Percentiles rank a stretch among this genome's conserved stretches.
Conservation (phyloP, 1,140 invertebrate genomes). For the Grapholita molesta region DNA sequence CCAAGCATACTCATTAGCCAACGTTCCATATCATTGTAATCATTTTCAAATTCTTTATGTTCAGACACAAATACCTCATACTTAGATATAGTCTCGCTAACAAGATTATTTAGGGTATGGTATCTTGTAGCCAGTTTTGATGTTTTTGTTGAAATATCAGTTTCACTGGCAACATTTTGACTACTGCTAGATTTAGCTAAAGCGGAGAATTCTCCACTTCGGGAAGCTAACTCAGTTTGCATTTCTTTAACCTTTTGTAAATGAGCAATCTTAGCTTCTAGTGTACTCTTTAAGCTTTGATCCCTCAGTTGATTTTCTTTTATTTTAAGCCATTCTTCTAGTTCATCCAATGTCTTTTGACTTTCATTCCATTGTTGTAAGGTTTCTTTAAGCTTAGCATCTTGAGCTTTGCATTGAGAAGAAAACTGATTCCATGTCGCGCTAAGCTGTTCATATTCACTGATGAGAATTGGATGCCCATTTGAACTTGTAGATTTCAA, state of each 20-base stretch:
- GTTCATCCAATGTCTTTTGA: conserved; percentile 85
- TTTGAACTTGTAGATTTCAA: conserved; percentile 87
- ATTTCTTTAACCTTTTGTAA: conserved; percentile 87
- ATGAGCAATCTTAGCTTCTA: conserved; percentile 89
- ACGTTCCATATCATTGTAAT: conserved; percentile 86
- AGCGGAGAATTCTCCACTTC: conserved; percentile 84
- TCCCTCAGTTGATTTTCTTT: conserved; percentile 93
- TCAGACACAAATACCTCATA: conserved; percentile 93
- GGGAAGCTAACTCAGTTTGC: conserved; percentile 85
- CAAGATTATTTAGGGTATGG: conserved; percentile 89
- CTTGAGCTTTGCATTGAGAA: conserved; percentile 82
- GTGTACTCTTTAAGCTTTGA: conserved; percentile 91
- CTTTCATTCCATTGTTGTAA: conserved; percentile 89
- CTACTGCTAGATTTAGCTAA: conserved; percentile 84
- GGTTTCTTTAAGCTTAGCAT: conserved; percentile 84
- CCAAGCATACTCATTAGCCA: conserved; percentile 86
- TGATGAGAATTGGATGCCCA: conserved; percentile 87
- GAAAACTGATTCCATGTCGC: conserved; percentile 88
- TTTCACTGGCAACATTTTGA: conserved; percentile 86
- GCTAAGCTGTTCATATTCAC: conserved; percentile 87
- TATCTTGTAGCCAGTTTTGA: conserved; percentile 91
- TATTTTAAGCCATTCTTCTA: conserved; percentile 91
- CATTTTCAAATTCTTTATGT: conserved; percentile 89
- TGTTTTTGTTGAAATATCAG: conserved; percentile 86
- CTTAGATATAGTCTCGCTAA: conserved; percentile 87